Evolutionary conservation across 1,140 invertebrate species (phyloP), one percentile per base, ranked within the genome.

Genomic region (Lepidurus couesii): DNA sequence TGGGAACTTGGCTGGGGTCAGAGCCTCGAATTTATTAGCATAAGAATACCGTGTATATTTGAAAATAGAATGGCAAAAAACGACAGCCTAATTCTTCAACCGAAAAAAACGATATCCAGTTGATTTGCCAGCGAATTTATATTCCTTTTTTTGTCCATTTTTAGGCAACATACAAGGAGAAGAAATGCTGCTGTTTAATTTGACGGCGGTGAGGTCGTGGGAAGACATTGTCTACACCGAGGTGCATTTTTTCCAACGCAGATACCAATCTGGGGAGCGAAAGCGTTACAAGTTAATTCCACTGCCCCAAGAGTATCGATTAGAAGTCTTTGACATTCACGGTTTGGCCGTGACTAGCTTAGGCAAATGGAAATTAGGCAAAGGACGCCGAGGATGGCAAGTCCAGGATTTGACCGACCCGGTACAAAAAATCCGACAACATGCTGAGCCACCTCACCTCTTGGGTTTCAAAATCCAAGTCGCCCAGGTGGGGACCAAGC

Each of bases 201-300:
- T 77, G 43, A 77, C 34, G 43, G 1, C 75, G 9, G 43, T 79
- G 73, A 75, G 74, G 65, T 53, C 53, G 2, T 74, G 73, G 13
- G 42, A 75, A 21, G 78, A 75, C 16, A 79, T 79, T 44, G 44
- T 45, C 42, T 75, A 45, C 11, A 75, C 73, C 8, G 78, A 79
- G 10, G 10, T 79, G 44, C 78, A 79, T 75, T 79, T 79, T 75
- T 79, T 75, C 74, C 74, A 79, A 34, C 78, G 78, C 6, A 42
- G 74, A 16, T 65, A 65, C 21, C 53, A 65, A 65, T 65, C n/a
- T 9, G 16, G 3, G 16, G 53, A 9, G 0, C 53, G 53, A 65
- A 65, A 65, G 13, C 53, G 53, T 16, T 65, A 74, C 44, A 78
- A 74, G 73, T 42, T 78, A 65, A 78, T 42, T 44, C 45, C 21